Base-by-base conservation (phyloP, 2,797 vertebrate species). In the Typhlichthys subterraneus region DNA sequence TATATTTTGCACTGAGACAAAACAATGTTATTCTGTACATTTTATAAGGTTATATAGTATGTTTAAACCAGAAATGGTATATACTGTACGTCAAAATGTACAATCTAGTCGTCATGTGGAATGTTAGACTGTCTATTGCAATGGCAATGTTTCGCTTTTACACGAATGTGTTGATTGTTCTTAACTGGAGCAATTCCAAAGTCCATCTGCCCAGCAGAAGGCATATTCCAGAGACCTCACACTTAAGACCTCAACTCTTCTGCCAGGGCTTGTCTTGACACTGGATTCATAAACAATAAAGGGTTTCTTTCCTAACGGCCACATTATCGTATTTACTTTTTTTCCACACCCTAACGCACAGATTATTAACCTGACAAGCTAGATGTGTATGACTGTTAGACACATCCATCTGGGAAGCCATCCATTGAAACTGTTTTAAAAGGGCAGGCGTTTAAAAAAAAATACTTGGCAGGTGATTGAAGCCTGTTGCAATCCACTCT, bases 1-100 rank as follows among this genome's bases (percentile, higher is more conserved):
- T 89, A 90, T 90, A 81, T 91, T 92, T 93, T 94, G 91, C 92
- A 94, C 92, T 91, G 90, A 92, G 90, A 93, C 89, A 93, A 90
- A 91, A 77, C 89, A 91, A 91, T 89, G 87, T 92, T 89, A 87
- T 89, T 89, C 87, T 91, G 88, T 92, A 91, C 46, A 90, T 87
- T 93, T 91, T 90, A 90, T 89, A 93, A 85, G 75, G 74, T 75
- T 80, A 85, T 65, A 84, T 57, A 50, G 54, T 38, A 51, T 59
- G 59, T 73, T 72, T 82, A 73, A 83, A 80, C 78, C 81, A 80
- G 73, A 81, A 80, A 76, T 78, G 83, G 80, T 82, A 72, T 85
- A 17, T 86, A 92, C 87, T 70, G 63, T 58, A 65, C 80, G 69
- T 80, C 69, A 70, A 82, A 88, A 90, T 90, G 89, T 90, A 85